phyloP scores from a whole-genome alignment of 2,113 vertebrate genomes.

The Calypte anna region DNA sequence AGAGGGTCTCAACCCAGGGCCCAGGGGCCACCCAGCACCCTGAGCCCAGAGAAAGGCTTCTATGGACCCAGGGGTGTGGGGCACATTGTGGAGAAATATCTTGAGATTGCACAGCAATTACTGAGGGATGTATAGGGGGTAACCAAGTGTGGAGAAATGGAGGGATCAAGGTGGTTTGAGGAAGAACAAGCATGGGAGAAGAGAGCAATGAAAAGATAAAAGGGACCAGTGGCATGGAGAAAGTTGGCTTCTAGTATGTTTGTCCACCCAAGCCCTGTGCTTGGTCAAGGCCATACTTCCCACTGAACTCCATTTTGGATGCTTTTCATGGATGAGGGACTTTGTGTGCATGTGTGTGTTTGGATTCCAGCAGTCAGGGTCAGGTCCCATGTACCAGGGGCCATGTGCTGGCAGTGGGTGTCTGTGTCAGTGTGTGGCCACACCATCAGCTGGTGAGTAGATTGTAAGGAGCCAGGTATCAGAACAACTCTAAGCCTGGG shows the following conservation, averaged over 20 bases:
- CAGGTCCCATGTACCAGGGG: too few species aligned
- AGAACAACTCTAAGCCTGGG: neutral
- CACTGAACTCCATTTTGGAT: neutral
- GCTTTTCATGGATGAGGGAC: neutral
- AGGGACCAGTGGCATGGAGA: neutral
- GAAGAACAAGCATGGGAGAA: neutral
- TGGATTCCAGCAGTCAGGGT: neutral
- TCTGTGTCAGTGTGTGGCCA: neutral
- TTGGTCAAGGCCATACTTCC: neutral
- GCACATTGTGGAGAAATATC: neutral
- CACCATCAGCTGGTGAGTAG: neutral
- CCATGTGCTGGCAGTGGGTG: neutral
- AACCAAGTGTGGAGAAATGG: neutral
- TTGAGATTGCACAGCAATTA: neutral
- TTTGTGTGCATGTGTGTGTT: neutral
- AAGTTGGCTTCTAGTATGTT: neutral
- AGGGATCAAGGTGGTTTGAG: neutral
- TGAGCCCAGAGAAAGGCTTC: neutral
- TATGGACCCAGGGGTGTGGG: fast-evolving
- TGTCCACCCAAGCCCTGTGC: neutral
- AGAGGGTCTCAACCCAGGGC: neutral
- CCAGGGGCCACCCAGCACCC: neutral
- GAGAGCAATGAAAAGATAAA: neutral
- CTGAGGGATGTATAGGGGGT: neutral
- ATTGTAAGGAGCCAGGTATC: neutral